A percentile compares a stretch with the other conserved stretches of the same genome.
These are phyloP conservation scores for Apamea sordens DNA, from an alignment of 2,888 invertebrate genomes.

Conservation along the genomic window DNA sequence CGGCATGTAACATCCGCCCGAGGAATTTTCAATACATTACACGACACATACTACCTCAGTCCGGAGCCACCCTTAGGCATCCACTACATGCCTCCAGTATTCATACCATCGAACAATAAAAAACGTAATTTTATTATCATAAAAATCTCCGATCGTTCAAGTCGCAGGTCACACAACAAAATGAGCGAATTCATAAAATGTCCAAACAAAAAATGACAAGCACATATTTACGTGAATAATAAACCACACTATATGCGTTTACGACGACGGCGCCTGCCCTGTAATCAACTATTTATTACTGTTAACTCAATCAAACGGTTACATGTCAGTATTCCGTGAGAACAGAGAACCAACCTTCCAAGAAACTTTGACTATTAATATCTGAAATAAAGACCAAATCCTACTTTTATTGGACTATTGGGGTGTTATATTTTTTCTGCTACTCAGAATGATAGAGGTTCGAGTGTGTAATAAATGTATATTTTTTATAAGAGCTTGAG, in stretches of 20 bases:
- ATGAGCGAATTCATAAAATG: slow-evolving; percentile 49
- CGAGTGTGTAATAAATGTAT: slow-evolving; percentile 79
- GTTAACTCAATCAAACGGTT: slow-evolving; percentile 84
- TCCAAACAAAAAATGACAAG: slow-evolving; percentile 43
- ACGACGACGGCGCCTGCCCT: slow-evolving; percentile 85
- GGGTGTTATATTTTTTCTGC: slow-evolving; percentile 82
- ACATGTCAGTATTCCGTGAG: slow-evolving; percentile 82
- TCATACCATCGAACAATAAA: slow-evolving; percentile 40
- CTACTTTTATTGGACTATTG: slow-evolving; percentile 87
- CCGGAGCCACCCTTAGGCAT: slow-evolving; percentile 23
- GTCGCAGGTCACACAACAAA: slow-evolving; percentile 37
- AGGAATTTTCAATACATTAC: slow-evolving; percentile 51
- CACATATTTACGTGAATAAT: slow-evolving; percentile 81
- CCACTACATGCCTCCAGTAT: slow-evolving; percentile 51
- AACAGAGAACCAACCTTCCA: slow-evolving; percentile 81
- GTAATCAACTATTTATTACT: slow-evolving; percentile 87
- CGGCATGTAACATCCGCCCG: slow-evolving; percentile 25
- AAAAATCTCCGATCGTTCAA: slow-evolving; percentile 43
- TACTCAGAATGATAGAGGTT: slow-evolving; percentile 77
- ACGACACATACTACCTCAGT: slow-evolving; percentile 25
- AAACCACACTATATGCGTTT: slow-evolving; percentile 85
- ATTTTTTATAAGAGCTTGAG: slow-evolving; percentile 76
- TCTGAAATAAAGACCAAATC: slow-evolving; percentile 86
- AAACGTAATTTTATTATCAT: slow-evolving; percentile 52
- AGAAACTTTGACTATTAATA: slow-evolving; percentile 87